phyloP scores from a whole-genome alignment of 2,888 invertebrate genomes.

The Drosophila incognita region DNA sequence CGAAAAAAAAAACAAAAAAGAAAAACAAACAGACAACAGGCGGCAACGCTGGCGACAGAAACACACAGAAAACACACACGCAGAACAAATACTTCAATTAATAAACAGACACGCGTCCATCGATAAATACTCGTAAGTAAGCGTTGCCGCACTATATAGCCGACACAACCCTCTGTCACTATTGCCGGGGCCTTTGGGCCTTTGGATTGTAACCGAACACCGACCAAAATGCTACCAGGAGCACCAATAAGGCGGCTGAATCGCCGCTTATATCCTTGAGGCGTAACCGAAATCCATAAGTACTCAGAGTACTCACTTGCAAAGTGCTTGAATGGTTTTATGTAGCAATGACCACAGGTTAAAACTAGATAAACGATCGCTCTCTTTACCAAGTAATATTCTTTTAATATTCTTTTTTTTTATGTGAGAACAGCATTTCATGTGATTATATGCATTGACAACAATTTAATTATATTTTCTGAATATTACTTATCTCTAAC shows the following conservation, averaged over 20 bases:
- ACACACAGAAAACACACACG: slow-evolving; percentile 38
- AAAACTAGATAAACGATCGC: neutral
- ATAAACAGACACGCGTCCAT: slow-evolving; percentile 80
- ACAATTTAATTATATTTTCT: neutral
- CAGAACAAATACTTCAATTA: slow-evolving; percentile 80
- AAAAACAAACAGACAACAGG: slow-evolving; percentile 59
- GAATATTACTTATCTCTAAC: neutral
- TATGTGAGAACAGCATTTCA: neutral
- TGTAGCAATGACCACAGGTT: neutral
- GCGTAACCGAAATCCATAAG: slow-evolving; percentile 56
- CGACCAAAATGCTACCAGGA: slow-evolving; percentile 27
- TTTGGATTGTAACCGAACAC: slow-evolving; percentile 55
- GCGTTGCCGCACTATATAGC: slow-evolving; percentile 32
- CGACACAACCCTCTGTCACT: slow-evolving; percentile 42
- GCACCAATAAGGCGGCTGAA: slow-evolving; percentile 28
- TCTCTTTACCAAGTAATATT: neutral
- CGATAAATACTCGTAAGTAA: slow-evolving; percentile 66
- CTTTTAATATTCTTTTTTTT: neutral
- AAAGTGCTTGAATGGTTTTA: slow-evolving; percentile 37
- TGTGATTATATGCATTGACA: neutral
- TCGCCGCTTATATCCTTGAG: slow-evolving; percentile 44
- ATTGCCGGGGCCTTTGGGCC: slow-evolving; percentile 27
- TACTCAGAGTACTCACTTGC: slow-evolving; percentile 43
- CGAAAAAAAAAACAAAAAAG: slow-evolving; percentile 33
- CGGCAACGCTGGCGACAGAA: slow-evolving; percentile 32